These are phyloP conservation scores for Oreochromis niloticus DNA, from an alignment of 2,113 vertebrate species.

Conservation along the genomic window DNA sequence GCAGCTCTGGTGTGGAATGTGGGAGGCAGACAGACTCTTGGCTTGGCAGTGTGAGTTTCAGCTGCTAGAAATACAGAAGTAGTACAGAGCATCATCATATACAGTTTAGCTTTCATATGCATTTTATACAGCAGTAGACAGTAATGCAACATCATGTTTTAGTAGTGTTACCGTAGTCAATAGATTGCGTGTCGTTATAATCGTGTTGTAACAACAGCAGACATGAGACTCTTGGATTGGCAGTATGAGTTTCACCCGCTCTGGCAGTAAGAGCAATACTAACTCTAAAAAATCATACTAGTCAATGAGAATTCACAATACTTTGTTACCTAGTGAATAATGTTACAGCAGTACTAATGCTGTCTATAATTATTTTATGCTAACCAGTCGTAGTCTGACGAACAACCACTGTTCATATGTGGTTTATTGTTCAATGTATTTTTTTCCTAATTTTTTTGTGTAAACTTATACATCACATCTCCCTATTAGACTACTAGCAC, in stretches of 20 bases:
- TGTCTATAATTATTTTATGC: not conserved
- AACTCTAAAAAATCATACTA: slow-evolving; percentile 27
- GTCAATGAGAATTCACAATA: not conserved
- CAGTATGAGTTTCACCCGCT: slow-evolving; percentile 73
- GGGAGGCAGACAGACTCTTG: slow-evolving; percentile 60
- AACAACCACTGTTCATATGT: not conserved
- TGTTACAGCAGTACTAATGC: not conserved
- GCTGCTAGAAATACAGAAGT: slow-evolving; percentile 27
- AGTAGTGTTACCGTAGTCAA: not conserved
- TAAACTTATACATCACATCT: not conserved
- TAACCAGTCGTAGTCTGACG: not conserved
- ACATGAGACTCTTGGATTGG: slow-evolving; percentile 73
- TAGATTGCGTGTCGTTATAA: not conserved
- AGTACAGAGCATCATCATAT: not conserved
- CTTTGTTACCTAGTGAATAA: not conserved
- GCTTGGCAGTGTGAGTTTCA: slow-evolving; percentile 73
- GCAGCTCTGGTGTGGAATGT: slow-evolving; percentile 67
- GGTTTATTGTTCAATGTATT: not conserved
- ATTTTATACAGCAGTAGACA: not conserved
- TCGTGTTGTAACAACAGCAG: slow-evolving; percentile 50
- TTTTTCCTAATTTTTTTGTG: not conserved
- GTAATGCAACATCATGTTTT: not conserved
- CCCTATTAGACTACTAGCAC: not conserved
- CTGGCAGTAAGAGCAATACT: slow-evolving; percentile 61
- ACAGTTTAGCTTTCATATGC: slow-evolving; percentile 3